phyloP scores from a whole-genome alignment of 2,113 vertebrate genomes.

The Hymenochirus boettgeri region DNA sequence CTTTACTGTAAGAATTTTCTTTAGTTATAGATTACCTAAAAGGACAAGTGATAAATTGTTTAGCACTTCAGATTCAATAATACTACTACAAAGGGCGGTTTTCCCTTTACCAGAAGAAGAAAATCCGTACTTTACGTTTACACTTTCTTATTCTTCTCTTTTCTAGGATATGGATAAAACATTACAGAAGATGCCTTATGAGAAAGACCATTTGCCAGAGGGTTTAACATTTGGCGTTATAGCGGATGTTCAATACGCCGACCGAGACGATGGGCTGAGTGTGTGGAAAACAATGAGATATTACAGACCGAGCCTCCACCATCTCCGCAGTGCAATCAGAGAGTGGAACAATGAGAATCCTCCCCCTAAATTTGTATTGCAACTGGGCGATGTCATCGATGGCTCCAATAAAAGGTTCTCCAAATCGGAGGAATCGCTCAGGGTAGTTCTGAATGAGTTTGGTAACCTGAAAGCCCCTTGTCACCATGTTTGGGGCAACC shows the following conservation, averaged over 20 bases:
- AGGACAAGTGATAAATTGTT: too few species aligned
- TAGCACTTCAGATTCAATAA: too few species aligned
- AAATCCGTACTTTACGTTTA: too few species aligned
- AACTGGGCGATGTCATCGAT: constrained; percentile 88
- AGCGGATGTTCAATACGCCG: constrained; percentile 87
- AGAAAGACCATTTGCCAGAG: too few species aligned
- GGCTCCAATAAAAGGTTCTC: constrained; percentile 66
- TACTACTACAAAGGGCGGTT: too few species aligned
- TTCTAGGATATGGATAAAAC: too few species aligned
- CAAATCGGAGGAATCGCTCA: constrained; percentile 64
- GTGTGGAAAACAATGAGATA: constrained; percentile 63
- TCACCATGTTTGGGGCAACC: constrained; percentile 90
- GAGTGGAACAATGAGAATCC: constrained; percentile 62
- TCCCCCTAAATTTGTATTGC: constrained; percentile 70
- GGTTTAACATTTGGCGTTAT: constrained; percentile 83
- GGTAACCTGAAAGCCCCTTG: constrained; percentile 55
- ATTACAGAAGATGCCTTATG: too few species aligned
- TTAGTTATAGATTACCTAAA: too few species aligned
- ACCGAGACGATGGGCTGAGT: constrained; percentile 76
- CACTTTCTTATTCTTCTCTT: too few species aligned
- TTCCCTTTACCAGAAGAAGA: too few species aligned
- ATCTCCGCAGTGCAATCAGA: constrained; percentile 62
- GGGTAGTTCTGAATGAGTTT: constrained; percentile 64
- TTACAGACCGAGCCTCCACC: constrained; percentile 64
- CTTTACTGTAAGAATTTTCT: too few species aligned